These are phyloP conservation scores for Dicrostonyx torquatus DNA, from an alignment of 2,797 vertebrate genomes.

Conservation along the genomic window DNA sequence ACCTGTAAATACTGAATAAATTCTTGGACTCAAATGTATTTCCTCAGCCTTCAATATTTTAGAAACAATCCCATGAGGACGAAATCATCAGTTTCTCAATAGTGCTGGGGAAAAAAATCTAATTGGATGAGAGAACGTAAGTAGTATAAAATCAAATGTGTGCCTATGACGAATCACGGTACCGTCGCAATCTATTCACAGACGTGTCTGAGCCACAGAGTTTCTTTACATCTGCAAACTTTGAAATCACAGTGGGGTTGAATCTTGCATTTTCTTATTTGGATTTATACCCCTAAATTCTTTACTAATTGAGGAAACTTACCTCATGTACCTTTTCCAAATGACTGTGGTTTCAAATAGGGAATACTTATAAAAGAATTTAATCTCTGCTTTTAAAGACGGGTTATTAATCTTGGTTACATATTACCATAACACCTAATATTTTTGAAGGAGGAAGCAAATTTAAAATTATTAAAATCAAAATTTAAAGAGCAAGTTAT, in stretches of 20 bases:
- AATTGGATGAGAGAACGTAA: background rate
- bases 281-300: background rate
- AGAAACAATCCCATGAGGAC: background rate
- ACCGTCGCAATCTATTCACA: background rate
- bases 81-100: background rate
- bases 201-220: constrained; percentile 7
- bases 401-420: constrained; percentile 56
- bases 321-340: constrained; percentile 43
- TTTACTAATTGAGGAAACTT: constrained; percentile 49
- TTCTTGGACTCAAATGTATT: background rate
- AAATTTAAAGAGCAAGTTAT: background rate
- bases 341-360: constrained; percentile 60
- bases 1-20: constrained; percentile 34
- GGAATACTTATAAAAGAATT: constrained; percentile 59
- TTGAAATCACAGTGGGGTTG: background rate
- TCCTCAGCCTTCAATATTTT: background rate
- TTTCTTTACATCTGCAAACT: constrained; percentile 27
- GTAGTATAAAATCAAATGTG: constrained; percentile 28
- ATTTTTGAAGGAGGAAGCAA: constrained; percentile 46
- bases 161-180: background rate
- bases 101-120: background rate
- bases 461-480: constrained; percentile 35
- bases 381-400: constrained; percentile 56
- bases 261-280: constrained; percentile 55
- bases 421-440: constrained; percentile 52